phyloP scores from a whole-genome alignment of 2,113 vertebrate species.

The Aldabrachelys gigantea region DNA sequence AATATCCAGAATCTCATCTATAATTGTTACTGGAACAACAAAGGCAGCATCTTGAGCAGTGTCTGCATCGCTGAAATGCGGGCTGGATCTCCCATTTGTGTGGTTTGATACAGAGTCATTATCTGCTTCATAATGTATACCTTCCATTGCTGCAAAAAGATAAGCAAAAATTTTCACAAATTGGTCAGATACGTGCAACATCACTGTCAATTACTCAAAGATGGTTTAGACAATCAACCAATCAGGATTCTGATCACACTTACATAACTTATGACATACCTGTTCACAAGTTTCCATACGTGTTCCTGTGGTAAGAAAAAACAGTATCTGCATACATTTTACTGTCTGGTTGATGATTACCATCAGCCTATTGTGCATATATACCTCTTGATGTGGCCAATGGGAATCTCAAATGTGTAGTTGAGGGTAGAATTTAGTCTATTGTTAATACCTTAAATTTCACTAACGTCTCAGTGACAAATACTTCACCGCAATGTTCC shows the following conservation, averaged over 20 bases:
- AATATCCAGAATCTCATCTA: constrained; percentile 85
- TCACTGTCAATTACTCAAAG: background rate
- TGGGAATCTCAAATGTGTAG: constrained; percentile 55
- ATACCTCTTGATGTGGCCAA: constrained; percentile 38
- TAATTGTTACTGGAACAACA: constrained; percentile 91
- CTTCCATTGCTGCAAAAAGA: constrained; percentile 73
- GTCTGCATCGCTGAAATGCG: background rate
- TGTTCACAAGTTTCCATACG: background rate
- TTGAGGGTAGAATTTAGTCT: constrained; percentile 65
- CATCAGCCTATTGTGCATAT: constrained; percentile 43
- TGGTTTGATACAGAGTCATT: constrained; percentile 58
- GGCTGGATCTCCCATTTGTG: background rate
- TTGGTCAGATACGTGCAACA: accelerated
- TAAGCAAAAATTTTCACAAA: background rate
- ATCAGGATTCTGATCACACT: background rate
- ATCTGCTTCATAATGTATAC: constrained; percentile 31
- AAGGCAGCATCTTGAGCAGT: constrained; percentile 68
- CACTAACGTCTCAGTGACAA: constrained; percentile 63
- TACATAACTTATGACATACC: background rate
- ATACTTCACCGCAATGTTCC: constrained; percentile 63
- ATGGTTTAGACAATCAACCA: background rate
- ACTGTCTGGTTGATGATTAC: constrained; percentile 55
- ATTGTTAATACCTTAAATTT: constrained; percentile 70
- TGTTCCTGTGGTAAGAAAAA: background rate
- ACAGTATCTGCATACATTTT: background rate